Evolutionary conservation across 2,888 invertebrate species (phyloP), one percentile per base, ranked within the genome.

Genomic region (Trypoxylon attenuatum): DNA sequence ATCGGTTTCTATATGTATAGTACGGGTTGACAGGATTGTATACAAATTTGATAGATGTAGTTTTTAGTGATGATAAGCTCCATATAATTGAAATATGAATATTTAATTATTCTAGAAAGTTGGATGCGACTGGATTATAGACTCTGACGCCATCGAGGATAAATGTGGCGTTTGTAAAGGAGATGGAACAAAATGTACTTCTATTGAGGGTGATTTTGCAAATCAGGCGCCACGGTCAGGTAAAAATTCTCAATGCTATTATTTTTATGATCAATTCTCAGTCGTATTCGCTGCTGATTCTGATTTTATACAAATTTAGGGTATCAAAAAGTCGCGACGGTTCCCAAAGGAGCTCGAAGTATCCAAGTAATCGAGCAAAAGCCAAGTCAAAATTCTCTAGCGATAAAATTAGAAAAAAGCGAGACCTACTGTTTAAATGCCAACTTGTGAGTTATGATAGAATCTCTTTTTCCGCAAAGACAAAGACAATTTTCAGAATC

Each of bases 111-210:
- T 91, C 81, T 90, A 96, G 93, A 93, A 92, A 88, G 94, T 96
- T 52, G 95, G 96, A n/a, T 96, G 96, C 88, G 96, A 96, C 88
- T 96, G 96, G 95, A 88, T 91, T 53, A 92, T 96, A 46, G 94
- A 94, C 82, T 96, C 96, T 0, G 90, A 90, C 52, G 90, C 92
- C 23, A 90, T 91, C 77, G 95, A 95, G 81, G 96, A 96, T 87
- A 90, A 92, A 45, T 96, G 96, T 84, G 96, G 96, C 4, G 89
- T 95, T 50, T 96, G 96, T 83, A 94, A 94, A 76, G 96, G 96
- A 3, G 92, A 93, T 82, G 95, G 95, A 6, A 92, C 93, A 13
- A 92, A 92, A 63, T 96, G 96, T 85, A 92, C 92, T 79, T 93
- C 92, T 22, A 91, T 92, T 58, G 89, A 90, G 66, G 91, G 90